Percentiles rank a stretch among this genome's conserved stretches.
These are phyloP conservation scores for Alectura lathami DNA, from an alignment of 2,113 vertebrate genomes.

Conservation along the genomic window DNA sequence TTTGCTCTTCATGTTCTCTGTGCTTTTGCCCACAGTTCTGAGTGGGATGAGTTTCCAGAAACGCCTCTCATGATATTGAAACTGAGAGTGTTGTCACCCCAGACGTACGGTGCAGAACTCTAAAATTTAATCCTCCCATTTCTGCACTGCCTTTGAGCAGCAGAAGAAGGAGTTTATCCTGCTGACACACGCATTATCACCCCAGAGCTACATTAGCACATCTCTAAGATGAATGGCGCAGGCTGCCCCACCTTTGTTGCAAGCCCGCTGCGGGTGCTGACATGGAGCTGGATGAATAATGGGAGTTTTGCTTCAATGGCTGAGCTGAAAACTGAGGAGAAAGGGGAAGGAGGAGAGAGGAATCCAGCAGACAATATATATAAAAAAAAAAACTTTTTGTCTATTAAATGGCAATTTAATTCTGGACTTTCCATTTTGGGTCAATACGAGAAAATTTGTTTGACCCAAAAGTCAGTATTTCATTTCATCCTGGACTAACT, in stretches of 20 bases:
- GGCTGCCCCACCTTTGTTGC: not conserved
- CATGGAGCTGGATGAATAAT: not conserved
- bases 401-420: not conserved
- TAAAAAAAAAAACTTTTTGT: not conserved
- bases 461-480: not conserved
- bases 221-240: not conserved
- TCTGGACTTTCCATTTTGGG: not conserved
- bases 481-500: not conserved
- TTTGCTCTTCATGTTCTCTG: accelerated
- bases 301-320: not conserved
- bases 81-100: not conserved
- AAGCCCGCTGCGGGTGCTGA: not conserved
- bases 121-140: not conserved
- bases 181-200: not conserved
- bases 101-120: not conserved
- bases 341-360: not conserved
- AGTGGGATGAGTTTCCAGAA: not conserved
- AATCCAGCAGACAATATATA: not conserved
- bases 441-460: not conserved
- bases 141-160: not conserved
- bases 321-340: not conserved
- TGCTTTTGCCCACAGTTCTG: not conserved
- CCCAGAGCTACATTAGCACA: not conserved
- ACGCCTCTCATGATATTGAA: accelerated
- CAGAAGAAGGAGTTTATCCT: not conserved